phyloP scores from a whole-genome alignment of 2,113 vertebrate species.

The Seriola rivoliana region DNA sequence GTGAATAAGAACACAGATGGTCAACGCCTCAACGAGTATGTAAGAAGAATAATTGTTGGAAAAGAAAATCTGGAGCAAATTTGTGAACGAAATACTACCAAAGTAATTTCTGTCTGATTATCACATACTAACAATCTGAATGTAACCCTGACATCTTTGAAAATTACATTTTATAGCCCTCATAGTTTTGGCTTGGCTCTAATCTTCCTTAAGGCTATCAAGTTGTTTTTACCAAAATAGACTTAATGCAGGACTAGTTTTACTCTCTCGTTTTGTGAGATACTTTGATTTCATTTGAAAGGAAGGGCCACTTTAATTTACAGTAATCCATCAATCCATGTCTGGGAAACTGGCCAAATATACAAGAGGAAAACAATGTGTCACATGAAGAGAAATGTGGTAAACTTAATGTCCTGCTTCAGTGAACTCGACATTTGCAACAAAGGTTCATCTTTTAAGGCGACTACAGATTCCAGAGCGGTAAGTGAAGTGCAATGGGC shows the following conservation, averaged over 20 bases:
- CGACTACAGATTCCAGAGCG: constrained; percentile 24
- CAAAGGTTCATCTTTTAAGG: constrained; percentile 20
- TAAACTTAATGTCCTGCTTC: constrained; percentile 14
- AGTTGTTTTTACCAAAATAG: neutral
- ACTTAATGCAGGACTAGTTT: neutral
- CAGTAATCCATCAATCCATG: neutral
- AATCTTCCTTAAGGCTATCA: neutral
- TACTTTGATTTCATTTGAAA: constrained; percentile 4
- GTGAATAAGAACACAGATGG: neutral
- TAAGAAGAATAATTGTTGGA: neutral
- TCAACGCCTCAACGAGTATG: neutral
- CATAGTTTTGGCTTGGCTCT: neutral
- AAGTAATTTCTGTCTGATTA: neutral
- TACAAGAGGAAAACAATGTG: constrained; percentile 5
- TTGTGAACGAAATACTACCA: neutral
- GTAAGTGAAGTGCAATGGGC: neutral
- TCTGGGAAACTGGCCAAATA: constrained; percentile 34
- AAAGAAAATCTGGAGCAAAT: neutral
- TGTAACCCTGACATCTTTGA: neutral
- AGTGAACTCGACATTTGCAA: constrained; percentile 9
- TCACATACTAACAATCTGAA: neutral
- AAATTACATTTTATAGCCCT: neutral
- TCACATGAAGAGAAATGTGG: constrained; percentile 45
- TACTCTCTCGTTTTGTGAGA: neutral
- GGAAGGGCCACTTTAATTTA: neutral